Percentiles rank a stretch among this genome's conserved stretches.
phyloP scores from a whole-genome alignment of 2,888 invertebrate genomes.

The Azorinus chamasolen region DNA sequence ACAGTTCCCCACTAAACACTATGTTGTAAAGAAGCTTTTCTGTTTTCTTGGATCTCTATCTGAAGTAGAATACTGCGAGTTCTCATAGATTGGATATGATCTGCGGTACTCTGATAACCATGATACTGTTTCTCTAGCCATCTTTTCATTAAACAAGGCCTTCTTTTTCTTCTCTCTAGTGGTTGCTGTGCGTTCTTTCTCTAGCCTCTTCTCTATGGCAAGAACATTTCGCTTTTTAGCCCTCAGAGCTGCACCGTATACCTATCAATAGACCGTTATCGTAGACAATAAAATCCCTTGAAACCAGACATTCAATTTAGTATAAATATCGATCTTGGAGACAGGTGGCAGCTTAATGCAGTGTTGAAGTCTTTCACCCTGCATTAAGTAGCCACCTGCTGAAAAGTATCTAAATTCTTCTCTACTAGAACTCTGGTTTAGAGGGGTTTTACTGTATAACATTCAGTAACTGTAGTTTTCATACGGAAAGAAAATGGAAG shows the following conservation, averaged over 20 bases:
- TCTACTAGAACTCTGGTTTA: too few relatives aligned
- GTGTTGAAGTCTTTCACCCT: too few relatives aligned
- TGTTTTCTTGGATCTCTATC: constrained; percentile 54
- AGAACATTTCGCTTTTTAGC: constrained; percentile 66
- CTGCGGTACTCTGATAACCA: constrained; percentile 74
- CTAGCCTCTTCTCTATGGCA: constrained; percentile 55
- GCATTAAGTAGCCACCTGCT: too few relatives aligned
- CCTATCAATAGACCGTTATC: constrained; percentile 42
- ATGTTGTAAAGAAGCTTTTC: constrained; percentile 55
- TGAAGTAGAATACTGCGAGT: constrained; percentile 62
- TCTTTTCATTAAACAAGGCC: constrained; percentile 60
- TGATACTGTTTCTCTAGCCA: constrained; percentile 63
- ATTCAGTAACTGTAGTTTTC: too few relatives aligned
- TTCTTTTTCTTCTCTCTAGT: constrained; percentile 66
- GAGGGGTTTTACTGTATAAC: too few relatives aligned
- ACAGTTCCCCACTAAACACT: not conserved
- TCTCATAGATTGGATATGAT: constrained; percentile 67
- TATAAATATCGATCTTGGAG: too few relatives aligned
- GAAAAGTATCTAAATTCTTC: too few relatives aligned
- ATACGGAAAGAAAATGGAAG: too few relatives aligned
- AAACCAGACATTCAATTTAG: not conserved
- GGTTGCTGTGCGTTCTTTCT: constrained; percentile 53
- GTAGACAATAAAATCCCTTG: not conserved
- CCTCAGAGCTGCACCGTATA: constrained; percentile 71
- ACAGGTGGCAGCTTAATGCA: too few relatives aligned